Base-by-base conservation (phyloP, 2,888 invertebrate species). In the Operophtera brumata region DNA sequence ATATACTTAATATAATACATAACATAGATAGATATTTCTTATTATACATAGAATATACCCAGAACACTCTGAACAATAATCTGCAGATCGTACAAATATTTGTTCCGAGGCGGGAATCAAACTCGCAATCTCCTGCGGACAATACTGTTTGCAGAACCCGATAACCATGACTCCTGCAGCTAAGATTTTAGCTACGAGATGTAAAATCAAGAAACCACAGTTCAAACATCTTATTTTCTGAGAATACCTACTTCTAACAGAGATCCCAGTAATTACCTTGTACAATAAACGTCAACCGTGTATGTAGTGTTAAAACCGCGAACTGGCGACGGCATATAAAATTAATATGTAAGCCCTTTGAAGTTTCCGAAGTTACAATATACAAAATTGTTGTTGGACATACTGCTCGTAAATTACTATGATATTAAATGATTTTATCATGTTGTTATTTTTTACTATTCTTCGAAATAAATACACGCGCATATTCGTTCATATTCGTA, bases 141-240 rank as follows among this genome's bases (percentile, higher is more conserved):
- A n/a, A n/a, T n/a, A n/a, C n/a, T n/a, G n/a, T n/a, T n/a, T n/a
- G 20, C 20, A 20, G 2, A 20, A 4, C 4, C 20, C 20, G 4
- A 2, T 3, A 20, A 3, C 20, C 2, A 20, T 4, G 20, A 4
- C 4, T n/a, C 11, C 34, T n/a, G 6, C 5, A 34, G 34, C 11
- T 34, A 34, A 11, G 6, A 34, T 11, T 34, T n/a, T 34, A 6
- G 34, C n/a, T 34, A 34, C 20, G 11, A 11, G 4, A 5, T 11
- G 11, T 34, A 34, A 11, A 34, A 34, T 34, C n/a, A 34, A 11
- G 37, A 14, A 13, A 37, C 35, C 8, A 9, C 8, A 37, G 63
- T 65, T 57, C 47, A 52, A 47, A 47, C 42, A 42, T 47, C 41
- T 47, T 3, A 47, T 20, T 41, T 53, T 36, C 52, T 42, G 42